Evolutionary conservation across 2,888 invertebrate genomes (phyloP), one percentile per base, ranked within the genome.

Genomic region (Piscicola geometra): DNA sequence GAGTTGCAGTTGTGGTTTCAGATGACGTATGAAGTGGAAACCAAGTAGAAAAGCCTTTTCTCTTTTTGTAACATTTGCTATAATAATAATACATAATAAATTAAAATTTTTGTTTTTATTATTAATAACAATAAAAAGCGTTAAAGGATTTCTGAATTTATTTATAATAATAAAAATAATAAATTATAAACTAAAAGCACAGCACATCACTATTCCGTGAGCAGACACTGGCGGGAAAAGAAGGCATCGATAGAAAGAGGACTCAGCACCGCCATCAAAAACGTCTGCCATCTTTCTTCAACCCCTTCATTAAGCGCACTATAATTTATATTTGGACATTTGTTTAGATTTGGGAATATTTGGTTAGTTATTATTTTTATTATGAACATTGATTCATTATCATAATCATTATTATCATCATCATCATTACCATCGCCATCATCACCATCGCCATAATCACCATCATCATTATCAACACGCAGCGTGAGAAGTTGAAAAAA

Each of bases 1-100:
- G 92, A 92, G 1, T 88, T 98, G 5, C 97, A 97, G 83, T 92
- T 93, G 79, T 96, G 97, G 94, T 87, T 99, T 25, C 95, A 98
- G 84, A 88, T 94, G 71, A 98, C 97, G 0, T 94, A 97, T 86
- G 98, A 99, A 87, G 89, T 94, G 77, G 99, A 99, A 86, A 92
- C 93, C 86, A 90, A 91, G 80, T 88, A 91, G n/a, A n/a, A n/a
- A n/a, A n/a, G n/a, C n/a, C n/a, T n/a, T n/a, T n/a, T n/a, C n/a
- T n/a, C n/a, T n/a, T n/a, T n/a, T n/a, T n/a, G n/a, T n/a, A n/a
- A n/a, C n/a, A n/a, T n/a, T n/a, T n/a, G n/a, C n/a, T n/a, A n/a
- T 28, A 95, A 94, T 84, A 89, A 92, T 47, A 47, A 47, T 47
- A 47, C 9, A n/a, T n/a, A n/a, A n/a, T n/a, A n/a, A n/a, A n/a